Percentiles rank a stretch among this genome's conserved stretches.
These are phyloP conservation scores for Diadema setosum DNA, from an alignment of 35 echinoderm and acorn worm species.

Conservation along the genomic window DNA sequence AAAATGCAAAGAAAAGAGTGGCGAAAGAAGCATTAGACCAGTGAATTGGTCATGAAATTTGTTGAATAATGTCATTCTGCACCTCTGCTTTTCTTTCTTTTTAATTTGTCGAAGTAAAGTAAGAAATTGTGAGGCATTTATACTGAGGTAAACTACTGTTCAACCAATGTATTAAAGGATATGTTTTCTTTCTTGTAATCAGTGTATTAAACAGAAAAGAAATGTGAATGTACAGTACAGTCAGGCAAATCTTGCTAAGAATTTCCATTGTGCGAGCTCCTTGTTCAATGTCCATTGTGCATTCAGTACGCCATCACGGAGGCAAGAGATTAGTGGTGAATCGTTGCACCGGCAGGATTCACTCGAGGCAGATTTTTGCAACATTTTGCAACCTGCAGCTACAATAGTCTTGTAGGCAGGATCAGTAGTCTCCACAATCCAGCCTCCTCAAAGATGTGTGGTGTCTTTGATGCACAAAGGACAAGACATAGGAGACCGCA, in stretches of 20 bases:
- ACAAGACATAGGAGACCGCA: neutral
- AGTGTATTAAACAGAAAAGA: neutral
- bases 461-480: neutral
- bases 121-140: no score
- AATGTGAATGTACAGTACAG: neutral
- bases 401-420: slow-evolving; percentile 18
- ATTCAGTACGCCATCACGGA: neutral
- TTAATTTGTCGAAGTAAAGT: no score
- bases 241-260: neutral
- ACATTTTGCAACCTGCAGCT: neutral
- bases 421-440: neutral
- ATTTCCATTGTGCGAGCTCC: neutral
- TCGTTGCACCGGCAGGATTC: slow-evolving; percentile 19
- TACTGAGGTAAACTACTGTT: no score
- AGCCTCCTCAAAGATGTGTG: neutral
- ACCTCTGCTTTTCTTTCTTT: no score
- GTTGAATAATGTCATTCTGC: no score
- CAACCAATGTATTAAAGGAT: neutral
- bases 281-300: neutral
- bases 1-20: no score
- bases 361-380: neutral
- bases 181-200: neutral
- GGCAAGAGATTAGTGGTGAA: neutral
- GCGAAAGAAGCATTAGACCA: no score
- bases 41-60: no score